A percentile compares a stretch with the other conserved stretches of the same genome.
Conservation (phyloP, 2,888 invertebrate genomes). For the Pyrocoelia pectoralis region DNA sequence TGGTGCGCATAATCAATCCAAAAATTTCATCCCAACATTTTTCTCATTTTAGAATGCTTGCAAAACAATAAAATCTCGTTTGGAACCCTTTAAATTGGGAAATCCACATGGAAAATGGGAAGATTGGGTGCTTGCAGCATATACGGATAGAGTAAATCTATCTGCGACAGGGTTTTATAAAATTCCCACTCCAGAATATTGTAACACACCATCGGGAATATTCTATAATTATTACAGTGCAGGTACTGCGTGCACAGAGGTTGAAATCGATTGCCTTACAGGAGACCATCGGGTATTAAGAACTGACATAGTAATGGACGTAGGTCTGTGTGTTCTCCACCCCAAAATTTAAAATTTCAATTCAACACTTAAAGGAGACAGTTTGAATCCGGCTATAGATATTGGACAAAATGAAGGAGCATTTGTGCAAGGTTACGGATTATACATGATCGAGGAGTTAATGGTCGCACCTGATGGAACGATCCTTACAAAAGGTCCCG, state of each 20-base stretch:
- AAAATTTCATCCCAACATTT: neutral
- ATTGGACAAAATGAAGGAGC: constrained; percentile 98
- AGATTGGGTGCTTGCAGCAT: constrained; percentile 83
- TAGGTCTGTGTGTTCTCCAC: constrained; percentile 61
- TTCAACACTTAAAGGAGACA: constrained; percentile 65
- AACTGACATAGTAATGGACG: constrained; percentile 96
- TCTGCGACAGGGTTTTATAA: constrained; percentile 86
- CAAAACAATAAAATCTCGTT: constrained; percentile 72
- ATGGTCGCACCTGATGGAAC: constrained; percentile 85
- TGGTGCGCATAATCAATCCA: constrained; percentile 59
- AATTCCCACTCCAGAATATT: constrained; percentile 75
- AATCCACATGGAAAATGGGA: constrained; percentile 86
- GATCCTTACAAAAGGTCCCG: constrained; percentile 87
- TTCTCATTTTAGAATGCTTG: constrained; percentile 73
- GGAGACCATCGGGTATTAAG: constrained; percentile 90
- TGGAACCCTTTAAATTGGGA: constrained; percentile 76
- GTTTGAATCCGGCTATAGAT: constrained; percentile 95
- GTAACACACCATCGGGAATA: constrained; percentile 72
- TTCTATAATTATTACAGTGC: constrained; percentile 86
- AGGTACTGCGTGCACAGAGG: constrained; percentile 87
- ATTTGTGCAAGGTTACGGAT: constrained; percentile 93
- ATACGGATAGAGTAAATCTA: constrained; percentile 77
- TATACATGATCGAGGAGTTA: constrained; percentile 90
- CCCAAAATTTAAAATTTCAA: neutral
- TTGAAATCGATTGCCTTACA: constrained; percentile 93